Conservation (phyloP, 2,888 invertebrate genomes). For the Thysanoteuthis rhombus region DNA sequence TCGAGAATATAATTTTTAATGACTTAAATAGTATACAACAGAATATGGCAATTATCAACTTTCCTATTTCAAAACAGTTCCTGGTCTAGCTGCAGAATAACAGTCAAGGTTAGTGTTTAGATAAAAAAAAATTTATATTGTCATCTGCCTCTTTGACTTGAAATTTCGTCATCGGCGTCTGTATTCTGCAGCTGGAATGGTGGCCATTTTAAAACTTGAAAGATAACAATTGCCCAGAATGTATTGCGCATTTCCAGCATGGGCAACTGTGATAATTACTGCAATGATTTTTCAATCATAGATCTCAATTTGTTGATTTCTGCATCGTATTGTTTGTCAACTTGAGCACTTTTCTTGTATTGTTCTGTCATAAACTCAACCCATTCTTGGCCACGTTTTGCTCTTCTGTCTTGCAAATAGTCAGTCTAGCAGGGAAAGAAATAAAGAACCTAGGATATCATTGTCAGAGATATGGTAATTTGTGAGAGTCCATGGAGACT, state of each 20-base stretch:
- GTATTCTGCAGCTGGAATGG: too few species aligned
- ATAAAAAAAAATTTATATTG: too few species aligned
- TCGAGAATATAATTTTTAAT: not conserved
- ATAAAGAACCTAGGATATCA: not conserved
- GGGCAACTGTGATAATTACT: not conserved
- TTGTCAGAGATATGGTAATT: too few species aligned
- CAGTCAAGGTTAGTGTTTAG: too few species aligned
- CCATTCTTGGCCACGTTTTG: conserved; percentile 44
- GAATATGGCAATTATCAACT: too few species aligned
- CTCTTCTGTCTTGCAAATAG: conserved; percentile 40
- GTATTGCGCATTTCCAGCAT: not conserved
- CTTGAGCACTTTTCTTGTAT: conserved; percentile 47
- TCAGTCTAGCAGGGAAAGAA: not conserved
- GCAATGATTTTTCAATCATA: not conserved
- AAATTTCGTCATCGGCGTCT: too few species aligned
- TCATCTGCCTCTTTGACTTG: too few species aligned
- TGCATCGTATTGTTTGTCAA: conserved; percentile 44
- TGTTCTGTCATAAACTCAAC: conserved; percentile 46
- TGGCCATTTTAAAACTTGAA: too few species aligned
- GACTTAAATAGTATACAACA: not conserved
- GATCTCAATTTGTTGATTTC: conserved; percentile 42
- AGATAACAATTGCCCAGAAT: too few species aligned
- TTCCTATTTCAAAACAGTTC: too few species aligned
- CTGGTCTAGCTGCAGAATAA: too few species aligned
- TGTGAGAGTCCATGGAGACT: too few species aligned